Evolutionary conservation across 2,888 invertebrate genomes (phyloP).

Genomic region (Drosophila meridionalis): DNA sequence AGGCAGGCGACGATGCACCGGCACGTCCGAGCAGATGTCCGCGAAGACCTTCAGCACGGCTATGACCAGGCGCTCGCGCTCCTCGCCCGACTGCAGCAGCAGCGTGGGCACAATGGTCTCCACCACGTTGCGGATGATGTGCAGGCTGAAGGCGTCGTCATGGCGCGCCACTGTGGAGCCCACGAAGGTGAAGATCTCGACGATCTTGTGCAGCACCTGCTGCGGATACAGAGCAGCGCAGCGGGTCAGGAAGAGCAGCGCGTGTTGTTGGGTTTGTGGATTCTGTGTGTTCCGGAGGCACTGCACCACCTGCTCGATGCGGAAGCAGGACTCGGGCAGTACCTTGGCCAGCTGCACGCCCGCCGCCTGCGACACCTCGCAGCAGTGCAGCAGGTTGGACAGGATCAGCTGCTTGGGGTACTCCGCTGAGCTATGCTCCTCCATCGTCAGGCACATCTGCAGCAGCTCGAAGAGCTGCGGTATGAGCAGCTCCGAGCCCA

Average conservation of each 20-base stretch:
- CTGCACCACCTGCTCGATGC: constrained; percentile 88
- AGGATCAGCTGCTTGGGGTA: constrained; percentile 95
- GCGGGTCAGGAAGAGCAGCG: constrained; percentile 92
- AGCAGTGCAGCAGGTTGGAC: constrained; percentile 90
- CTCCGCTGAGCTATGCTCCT: constrained; percentile 93
- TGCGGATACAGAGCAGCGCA: constrained; percentile 92
- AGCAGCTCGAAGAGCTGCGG: constrained; percentile 91
- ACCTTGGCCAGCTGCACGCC: constrained; percentile 85
- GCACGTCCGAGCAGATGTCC: constrained; percentile 95
- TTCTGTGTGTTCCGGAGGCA: constrained; percentile 96
- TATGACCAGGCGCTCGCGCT: constrained; percentile 85
- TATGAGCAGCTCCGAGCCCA: constrained; percentile 88
- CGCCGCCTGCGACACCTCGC: constrained; percentile 86
- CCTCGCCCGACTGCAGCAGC: constrained; percentile 85
- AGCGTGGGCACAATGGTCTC: constrained; percentile 95
- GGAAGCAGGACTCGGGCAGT: constrained; percentile 85
- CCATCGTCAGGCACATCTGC: constrained; percentile 91
- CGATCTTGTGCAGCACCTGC: constrained; percentile 95
- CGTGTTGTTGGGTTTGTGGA: constrained; percentile 98
- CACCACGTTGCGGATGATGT: constrained; percentile 95
- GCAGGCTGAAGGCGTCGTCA: constrained; percentile 97
- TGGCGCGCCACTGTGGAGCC: constrained; percentile 96
- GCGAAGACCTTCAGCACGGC: constrained; percentile 95
- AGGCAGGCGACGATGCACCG: constrained; percentile 94
- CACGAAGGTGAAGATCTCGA: constrained; percentile 99